Evolutionary conservation across 1,140 invertebrate species (phyloP).

Genomic region (Thereuonema tuberculata): DNA sequence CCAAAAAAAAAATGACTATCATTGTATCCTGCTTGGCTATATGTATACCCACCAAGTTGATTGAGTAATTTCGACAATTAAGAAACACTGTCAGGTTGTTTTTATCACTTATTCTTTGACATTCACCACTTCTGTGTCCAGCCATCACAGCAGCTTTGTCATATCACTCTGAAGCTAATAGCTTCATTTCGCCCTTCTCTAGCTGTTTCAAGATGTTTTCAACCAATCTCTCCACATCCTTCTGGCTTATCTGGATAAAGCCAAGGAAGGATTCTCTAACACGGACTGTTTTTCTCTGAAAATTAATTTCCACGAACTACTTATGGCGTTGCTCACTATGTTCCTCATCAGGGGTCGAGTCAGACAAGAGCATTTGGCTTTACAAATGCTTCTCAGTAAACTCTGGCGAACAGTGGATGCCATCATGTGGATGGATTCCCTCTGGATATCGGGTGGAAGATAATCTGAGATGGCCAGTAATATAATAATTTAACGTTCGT

Average conservation of each 20-base stretch:
- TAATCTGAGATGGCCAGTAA: too few relatives aligned
- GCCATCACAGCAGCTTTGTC: not conserved
- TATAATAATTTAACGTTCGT: too few relatives aligned
- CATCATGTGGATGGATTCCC: constrained; percentile 9
- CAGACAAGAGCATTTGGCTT: constrained; percentile 7
- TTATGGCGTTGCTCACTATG: not conserved
- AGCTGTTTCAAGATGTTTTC: not conserved
- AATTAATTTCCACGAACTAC: too few relatives aligned
- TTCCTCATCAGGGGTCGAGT: not conserved
- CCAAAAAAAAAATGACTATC: too few relatives aligned
- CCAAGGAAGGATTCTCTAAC: constrained; percentile 2
- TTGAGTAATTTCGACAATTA: not conserved
- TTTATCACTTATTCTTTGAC: not conserved
- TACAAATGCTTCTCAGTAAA: not conserved
- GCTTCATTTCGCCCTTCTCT: not conserved
- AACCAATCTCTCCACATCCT: not conserved
- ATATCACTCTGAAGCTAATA: not conserved
- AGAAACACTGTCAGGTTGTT: not conserved
- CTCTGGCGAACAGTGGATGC: constrained; percentile 2
- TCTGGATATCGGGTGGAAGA: too few relatives aligned
- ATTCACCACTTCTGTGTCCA: not conserved
- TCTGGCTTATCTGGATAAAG: not conserved
- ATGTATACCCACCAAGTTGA: not conserved
- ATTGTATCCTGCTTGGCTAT: not conserved
- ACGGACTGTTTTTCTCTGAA: not conserved